Percentiles rank a stretch among this genome's conserved stretches.
Conservation (phyloP, 35 echinoderm and acorn worm species). For the Stichopus chloronotus region DNA sequence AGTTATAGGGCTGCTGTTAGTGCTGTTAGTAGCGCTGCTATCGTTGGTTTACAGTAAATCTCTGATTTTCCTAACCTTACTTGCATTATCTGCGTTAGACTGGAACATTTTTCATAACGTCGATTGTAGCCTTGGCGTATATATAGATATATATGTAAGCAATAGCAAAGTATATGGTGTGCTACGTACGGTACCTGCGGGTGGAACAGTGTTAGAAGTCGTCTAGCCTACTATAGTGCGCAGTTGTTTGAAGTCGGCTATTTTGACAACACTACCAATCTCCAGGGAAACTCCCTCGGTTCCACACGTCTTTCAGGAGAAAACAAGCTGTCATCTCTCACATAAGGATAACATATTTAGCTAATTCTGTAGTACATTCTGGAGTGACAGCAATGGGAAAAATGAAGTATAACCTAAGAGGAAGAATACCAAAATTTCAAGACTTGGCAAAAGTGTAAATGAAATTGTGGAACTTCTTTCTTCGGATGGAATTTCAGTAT, state of each 20-base stretch:
- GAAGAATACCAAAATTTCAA: background rate
- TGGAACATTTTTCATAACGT: background rate
- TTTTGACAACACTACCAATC: background rate
- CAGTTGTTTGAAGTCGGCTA: background rate
- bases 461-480: conserved; percentile 22
- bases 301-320: background rate
- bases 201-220: background rate
- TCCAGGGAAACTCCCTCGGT: background rate
- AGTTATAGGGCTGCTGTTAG: too few relatives aligned
- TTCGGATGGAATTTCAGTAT: conserved; percentile 15
- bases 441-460: background rate
- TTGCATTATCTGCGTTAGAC: background rate
- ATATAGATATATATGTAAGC: background rate
- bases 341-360: background rate
- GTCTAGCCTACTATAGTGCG: background rate
- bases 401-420: background rate
- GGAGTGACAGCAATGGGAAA: background rate
- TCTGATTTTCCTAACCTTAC: background rate
- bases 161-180: background rate
- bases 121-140: background rate
- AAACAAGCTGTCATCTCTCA: background rate
- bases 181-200: background rate
- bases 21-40: too few relatives aligned
- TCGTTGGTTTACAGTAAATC: background rate
- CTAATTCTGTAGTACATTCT: background rate